These are phyloP conservation scores for Lymantria monacha DNA, from an alignment of 2,888 invertebrate species.

Conservation along the genomic window DNA sequence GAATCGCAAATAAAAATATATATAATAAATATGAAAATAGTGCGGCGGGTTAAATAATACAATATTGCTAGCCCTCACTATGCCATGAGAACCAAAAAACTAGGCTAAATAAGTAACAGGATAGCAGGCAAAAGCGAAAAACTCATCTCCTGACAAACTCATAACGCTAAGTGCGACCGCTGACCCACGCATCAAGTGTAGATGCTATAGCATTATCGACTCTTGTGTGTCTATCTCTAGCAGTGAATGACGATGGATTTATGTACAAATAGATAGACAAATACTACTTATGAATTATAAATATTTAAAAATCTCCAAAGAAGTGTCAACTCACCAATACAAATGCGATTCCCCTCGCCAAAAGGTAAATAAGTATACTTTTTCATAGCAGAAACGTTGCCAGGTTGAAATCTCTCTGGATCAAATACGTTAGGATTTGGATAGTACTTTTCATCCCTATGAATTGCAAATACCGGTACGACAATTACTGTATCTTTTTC, in stretches of 20 bases:
- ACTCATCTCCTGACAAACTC: too few relatives aligned
- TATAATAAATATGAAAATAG: too few relatives aligned
- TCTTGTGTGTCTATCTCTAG: background rate
- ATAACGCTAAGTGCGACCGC: background rate
- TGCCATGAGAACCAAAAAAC: too few relatives aligned
- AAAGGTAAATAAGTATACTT: conserved; percentile 71
- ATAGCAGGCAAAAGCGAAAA: too few relatives aligned
- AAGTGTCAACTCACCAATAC: conserved; percentile 62
- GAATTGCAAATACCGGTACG: conserved; percentile 51
- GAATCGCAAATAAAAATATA: too few relatives aligned
- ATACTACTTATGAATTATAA: too few relatives aligned
- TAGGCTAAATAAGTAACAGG: too few relatives aligned
- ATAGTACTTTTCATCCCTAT: conserved; percentile 57
- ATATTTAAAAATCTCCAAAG: background rate
- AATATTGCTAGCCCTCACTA: too few relatives aligned
- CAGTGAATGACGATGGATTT: background rate
- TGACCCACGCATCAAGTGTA: background rate
- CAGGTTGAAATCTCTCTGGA: conserved; percentile 68
- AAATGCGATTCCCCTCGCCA: conserved; percentile 75
- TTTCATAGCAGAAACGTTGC: conserved; percentile 36
- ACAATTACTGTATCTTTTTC: conserved; percentile 39
- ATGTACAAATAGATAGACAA: background rate
- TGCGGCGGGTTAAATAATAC: too few relatives aligned
- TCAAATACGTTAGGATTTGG: conserved; percentile 64
- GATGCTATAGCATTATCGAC: background rate